phyloP scores from a whole-genome alignment of 2,797 vertebrate species.

The Chelon labrosus region DNA sequence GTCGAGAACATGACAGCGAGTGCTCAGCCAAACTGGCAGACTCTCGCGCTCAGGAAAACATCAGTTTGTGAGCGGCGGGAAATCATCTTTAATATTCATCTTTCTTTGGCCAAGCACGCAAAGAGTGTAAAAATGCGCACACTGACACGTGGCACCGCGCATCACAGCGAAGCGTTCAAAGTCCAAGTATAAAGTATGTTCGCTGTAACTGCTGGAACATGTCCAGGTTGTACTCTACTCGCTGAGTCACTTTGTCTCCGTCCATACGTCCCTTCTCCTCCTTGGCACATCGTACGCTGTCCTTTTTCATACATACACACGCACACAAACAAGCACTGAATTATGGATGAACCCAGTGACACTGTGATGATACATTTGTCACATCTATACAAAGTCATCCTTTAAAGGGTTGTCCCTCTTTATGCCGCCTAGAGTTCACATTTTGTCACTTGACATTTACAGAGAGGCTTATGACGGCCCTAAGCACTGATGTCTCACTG shows the following conservation, averaged over 20 bases:
- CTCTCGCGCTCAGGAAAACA: constrained; percentile 67
- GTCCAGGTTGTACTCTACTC: constrained; percentile 62
- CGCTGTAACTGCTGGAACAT: constrained; percentile 64
- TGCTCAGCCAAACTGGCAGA: constrained; percentile 63
- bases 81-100: constrained; percentile 69
- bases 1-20: constrained; percentile 69
- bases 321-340: constrained; percentile 61
- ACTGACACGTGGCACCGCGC: constrained; percentile 33
- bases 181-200: constrained; percentile 63
- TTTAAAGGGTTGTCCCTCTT: constrained; percentile 73
- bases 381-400: constrained; percentile 74
- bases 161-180: constrained; percentile 56
- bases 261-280: constrained; percentile 55
- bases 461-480: constrained; percentile 65
- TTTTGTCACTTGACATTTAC: constrained; percentile 83
- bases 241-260: constrained; percentile 54
- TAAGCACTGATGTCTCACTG: constrained; percentile 71
- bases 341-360: constrained; percentile 79
- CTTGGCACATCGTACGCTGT: constrained; percentile 42
- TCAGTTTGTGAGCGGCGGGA: constrained; percentile 64
- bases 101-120: constrained; percentile 34
- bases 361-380: constrained; percentile 79
- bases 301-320: constrained; percentile 25
- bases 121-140: background rate
- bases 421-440: constrained; percentile 73